Conservation (phyloP, 1,140 invertebrate genomes). For the Hesperophylax magnus region DNA sequence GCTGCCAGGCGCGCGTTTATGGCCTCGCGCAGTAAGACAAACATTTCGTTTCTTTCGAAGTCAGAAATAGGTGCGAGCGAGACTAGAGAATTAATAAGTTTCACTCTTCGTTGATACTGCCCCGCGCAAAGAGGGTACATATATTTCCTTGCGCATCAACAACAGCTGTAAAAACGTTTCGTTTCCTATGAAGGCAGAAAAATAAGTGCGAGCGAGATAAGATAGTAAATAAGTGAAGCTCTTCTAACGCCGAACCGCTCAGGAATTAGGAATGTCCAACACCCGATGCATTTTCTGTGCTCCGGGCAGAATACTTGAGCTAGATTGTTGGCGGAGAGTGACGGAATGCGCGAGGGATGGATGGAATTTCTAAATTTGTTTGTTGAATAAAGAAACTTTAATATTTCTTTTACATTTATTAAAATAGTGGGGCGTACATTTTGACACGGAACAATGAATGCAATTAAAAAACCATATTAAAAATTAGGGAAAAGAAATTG, state of each 20-base stretch:
- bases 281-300: not conserved
- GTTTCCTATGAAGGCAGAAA: not conserved
- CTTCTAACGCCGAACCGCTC: too few species aligned
- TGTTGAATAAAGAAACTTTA: not conserved
- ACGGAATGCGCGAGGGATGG: not conserved
- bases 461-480: too few species aligned
- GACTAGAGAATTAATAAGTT: too few species aligned
- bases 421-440: not conserved
- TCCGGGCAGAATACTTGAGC: slow-evolving; percentile 12
- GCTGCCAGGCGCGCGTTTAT: not conserved
- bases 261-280: too few species aligned
- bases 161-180: too few species aligned
- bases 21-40: not conserved
- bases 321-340: slow-evolving; percentile 15
- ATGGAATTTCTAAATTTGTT: not conserved
- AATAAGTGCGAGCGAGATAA: not conserved
- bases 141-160: too few species aligned
- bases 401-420: not conserved
- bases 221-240: too few species aligned
- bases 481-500: too few species aligned
- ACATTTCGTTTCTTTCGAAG: not conserved
- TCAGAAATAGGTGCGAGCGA: too few species aligned
- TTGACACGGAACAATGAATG: not conserved
- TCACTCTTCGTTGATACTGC: too few species aligned
- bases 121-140: too few species aligned